Conservation (phyloP, 1,140 invertebrate species). For the Diachasma alloeum region DNA sequence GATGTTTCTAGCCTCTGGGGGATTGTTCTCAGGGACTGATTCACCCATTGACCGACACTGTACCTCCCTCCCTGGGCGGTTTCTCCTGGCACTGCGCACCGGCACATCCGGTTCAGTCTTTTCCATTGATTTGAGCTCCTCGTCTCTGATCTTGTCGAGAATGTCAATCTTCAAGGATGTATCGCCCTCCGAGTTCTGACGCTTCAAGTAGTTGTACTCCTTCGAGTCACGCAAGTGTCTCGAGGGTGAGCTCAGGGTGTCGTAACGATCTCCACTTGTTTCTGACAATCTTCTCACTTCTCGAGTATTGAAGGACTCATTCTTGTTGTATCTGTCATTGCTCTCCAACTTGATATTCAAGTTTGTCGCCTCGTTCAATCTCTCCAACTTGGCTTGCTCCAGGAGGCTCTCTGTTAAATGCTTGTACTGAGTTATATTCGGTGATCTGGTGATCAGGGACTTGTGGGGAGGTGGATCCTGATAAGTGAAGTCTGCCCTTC, state of each 20-base stretch:
- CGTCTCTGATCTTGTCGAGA: slow-evolving; percentile 36
- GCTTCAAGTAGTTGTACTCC: slow-evolving; percentile 50
- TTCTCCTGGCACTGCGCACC: slow-evolving; percentile 58
- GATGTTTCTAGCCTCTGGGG: slow-evolving; percentile 50
- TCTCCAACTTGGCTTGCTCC: slow-evolving; percentile 51
- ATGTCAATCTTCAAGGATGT: slow-evolving; percentile 35
- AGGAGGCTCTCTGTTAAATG: slow-evolving; percentile 50
- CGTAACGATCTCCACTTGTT: slow-evolving; percentile 43
- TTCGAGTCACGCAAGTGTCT: slow-evolving; percentile 42
- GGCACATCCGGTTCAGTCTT: slow-evolving; percentile 61
- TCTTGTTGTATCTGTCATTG: slow-evolving; percentile 40
- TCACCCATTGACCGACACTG: slow-evolving; percentile 63
- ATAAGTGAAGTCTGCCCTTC: slow-evolving; percentile 24
- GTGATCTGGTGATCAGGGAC: slow-evolving; percentile 52
- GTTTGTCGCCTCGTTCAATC: slow-evolving; percentile 52
- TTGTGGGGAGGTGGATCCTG: slow-evolving; percentile 52
- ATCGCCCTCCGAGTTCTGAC: slow-evolving; percentile 62
- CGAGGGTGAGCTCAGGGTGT: slow-evolving; percentile 25
- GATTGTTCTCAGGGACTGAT: slow-evolving; percentile 44
- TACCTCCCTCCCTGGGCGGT: slow-evolving; percentile 54
- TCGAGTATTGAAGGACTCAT: slow-evolving; percentile 34
- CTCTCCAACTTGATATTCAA: slow-evolving; percentile 46
- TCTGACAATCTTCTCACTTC: slow-evolving; percentile 56
- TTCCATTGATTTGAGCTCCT: slow-evolving; percentile 40
- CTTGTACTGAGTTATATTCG: slow-evolving; percentile 55